Percentiles rank a stretch among this genome's conserved stretches.
Evolutionary conservation across 2,888 invertebrate species (phyloP).

Genomic region (Lycocerus yunnanus): DNA sequence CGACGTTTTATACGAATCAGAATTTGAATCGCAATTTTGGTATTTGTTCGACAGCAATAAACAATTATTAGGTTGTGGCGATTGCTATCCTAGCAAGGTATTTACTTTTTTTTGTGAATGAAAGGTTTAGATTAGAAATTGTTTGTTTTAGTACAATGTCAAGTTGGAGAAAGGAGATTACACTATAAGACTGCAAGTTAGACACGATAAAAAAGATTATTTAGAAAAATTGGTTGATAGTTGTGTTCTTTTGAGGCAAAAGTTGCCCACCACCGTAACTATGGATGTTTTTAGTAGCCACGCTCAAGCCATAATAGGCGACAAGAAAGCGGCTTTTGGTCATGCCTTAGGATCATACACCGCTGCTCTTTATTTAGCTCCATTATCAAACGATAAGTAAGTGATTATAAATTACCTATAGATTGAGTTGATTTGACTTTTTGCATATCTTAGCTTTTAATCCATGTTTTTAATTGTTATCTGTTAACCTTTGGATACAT

Average conservation of each 20-base stretch:
- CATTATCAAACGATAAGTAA: conserved; percentile 84
- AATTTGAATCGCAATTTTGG: conserved; percentile 96
- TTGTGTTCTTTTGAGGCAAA: conserved; percentile 75
- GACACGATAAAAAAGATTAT: conserved; percentile 85
- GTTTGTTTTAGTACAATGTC: conserved; percentile 69
- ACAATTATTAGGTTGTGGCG: conserved; percentile 82
- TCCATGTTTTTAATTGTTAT: too few relatives aligned
- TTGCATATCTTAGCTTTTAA: too few relatives aligned
- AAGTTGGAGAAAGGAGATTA: conserved; percentile 97
- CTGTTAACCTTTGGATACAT: too few relatives aligned
- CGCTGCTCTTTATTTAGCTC: conserved; percentile 78
- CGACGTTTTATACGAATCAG: conserved; percentile 91
- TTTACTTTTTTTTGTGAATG: conserved; percentile 23
- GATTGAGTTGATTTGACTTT: too few relatives aligned
- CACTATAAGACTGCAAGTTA: conserved; percentile 80
- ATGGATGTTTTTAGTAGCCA: conserved; percentile 78
- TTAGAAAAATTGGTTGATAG: conserved; percentile 86
- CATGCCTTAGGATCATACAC: conserved; percentile 56
- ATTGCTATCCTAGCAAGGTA: conserved; percentile 86
- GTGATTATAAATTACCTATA: conserved; percentile 52
- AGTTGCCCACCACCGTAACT: conserved; percentile 70
- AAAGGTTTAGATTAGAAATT: not conserved
- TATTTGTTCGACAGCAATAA: conserved; percentile 93
- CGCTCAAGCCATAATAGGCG: conserved; percentile 72
- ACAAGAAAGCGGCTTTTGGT: conserved; percentile 68